Evolutionary conservation across 2,888 invertebrate genomes (phyloP).

Genomic region (Chloromyia formosa): DNA sequence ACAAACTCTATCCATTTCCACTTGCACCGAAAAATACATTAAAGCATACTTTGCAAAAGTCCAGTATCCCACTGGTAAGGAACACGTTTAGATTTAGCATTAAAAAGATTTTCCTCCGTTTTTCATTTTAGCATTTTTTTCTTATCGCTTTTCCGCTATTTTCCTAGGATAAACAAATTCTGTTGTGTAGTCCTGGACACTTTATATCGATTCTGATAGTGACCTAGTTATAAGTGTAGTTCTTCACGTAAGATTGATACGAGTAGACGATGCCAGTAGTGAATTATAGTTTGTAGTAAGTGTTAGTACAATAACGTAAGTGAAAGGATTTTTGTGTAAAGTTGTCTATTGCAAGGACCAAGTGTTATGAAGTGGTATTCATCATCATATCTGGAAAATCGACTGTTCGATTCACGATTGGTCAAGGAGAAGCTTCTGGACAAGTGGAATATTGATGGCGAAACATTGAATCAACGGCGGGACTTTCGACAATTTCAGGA

Average conservation of each 20-base stretch:
- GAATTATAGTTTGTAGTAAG: not conserved
- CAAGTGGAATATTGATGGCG: constrained; percentile 59
- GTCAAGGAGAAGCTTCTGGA: constrained; percentile 62
- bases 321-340: not conserved
- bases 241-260: constrained; percentile 9
- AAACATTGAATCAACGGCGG: constrained; percentile 58
- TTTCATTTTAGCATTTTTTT: not conserved
- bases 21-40: constrained; percentile 56
- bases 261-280: not conserved
- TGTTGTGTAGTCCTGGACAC: too few species aligned
- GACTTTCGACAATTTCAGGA: constrained; percentile 64
- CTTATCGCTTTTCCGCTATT: not conserved
- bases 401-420: constrained; percentile 61
- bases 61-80: constrained; percentile 64
- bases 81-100: constrained; percentile 21
- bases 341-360: not conserved
- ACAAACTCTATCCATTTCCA: constrained; percentile 58
- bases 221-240: constrained; percentile 24
- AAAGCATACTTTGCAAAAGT: constrained; percentile 59
- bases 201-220: constrained; percentile 26
- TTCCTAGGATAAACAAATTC: not conserved
- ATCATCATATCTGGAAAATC: constrained; percentile 61
- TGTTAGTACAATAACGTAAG: not conserved
- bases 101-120: not conserved
- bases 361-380: constrained; percentile 56